Evolutionary conservation across 2,113 vertebrate genomes (phyloP), one percentile per base, ranked within the genome.

Genomic region (Oreocharis arfaki): DNA sequence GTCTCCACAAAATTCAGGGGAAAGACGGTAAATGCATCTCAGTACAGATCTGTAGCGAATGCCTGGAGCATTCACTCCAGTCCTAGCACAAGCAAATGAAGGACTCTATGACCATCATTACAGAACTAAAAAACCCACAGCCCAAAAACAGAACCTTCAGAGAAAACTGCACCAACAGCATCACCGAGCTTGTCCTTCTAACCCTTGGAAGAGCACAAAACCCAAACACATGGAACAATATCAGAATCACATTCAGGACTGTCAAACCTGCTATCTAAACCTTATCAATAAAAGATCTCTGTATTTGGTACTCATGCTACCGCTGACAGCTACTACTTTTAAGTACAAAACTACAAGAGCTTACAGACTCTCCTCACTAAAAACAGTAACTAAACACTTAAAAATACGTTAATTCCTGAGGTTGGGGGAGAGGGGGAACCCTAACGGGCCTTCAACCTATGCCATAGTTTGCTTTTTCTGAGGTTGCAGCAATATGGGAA

Each of bases 341-440:
- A 78, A 33, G 44, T 27, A 84, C 7, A 67, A 57, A 81, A 74
- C 22, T 53, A 35, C 16, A 67, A 32, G 27, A 50, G 2, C 21
- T 56, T 82, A 44, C n/a, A 16, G 23, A 47, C 30, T 30, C 20
- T 69, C 33, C 22, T 61, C n/a, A 60, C 2, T 47, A 56, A 71
- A 77, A 84, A 39, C 11, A 68, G 52, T 27, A 84, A 81, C n/a
- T 67, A 59, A 84, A 61, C 24, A 39, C 6, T 52, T 61, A 42
- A 56, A 69, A 57, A 61, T 32, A 75, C 10, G 12, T 32, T 21
- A 49, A 71, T 67, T 59, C 16, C 33, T n/a, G 24, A 19, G 16
- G 10, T 8, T 1, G 2, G 4, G 22, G 13, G 14, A 10, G 10
- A 26, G 4, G 1, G 7, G 4, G 6, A 92, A 60, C 41, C 23